Base-by-base conservation (phyloP, 2,888 invertebrate genomes). In the Oeneis ivallda region DNA sequence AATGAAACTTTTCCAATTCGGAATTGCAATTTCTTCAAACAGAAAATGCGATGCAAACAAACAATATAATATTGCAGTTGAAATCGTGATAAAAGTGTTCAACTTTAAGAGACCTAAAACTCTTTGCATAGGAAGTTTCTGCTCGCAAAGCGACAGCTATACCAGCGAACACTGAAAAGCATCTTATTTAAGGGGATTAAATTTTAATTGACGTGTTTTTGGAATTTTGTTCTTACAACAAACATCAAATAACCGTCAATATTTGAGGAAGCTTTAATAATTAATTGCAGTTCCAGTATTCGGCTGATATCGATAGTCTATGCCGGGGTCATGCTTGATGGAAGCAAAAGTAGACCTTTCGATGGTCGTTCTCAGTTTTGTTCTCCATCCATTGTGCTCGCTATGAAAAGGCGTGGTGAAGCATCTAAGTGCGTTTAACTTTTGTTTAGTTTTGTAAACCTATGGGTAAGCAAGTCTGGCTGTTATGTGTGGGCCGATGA, bases 371-470 rank as follows among this genome's bases (percentile, higher is more conserved):
- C 76, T 37, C 34, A 7, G 41, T 37, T 19, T 41, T 73, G 76
- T 75, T 75, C 70, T 72, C 68, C 66, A 68, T 65, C 69, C 59
- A 69, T 50, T 81, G 90, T 90, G 90, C 89, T 86, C 79, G 80
- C 86, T 88, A 90, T 88, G 87, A 85, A 79, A 82, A 91, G 88
- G 91, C 88, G 89, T 90, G 89, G 88, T 81, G 78, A 89, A 91
- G 91, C 91, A 85, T 81, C 90, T 90, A 91, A 86, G 91, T 91
- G 90, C 88, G 83, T 83, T 80, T 82, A 61, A 59, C 54, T 62
- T 59, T 79, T 80, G n/a, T 76, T 82, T 19, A 41, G 1, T 39
- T 61, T 19, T 15, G 15, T 26, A 32, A 83, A 82, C 81, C 81
- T 79, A 85, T 74, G 80, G 84, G 83, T 84, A 84, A 89, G 90